Percentiles rank a stretch among this genome's conserved stretches.
Evolutionary conservation across 2,797 vertebrate genomes (phyloP).

Genomic region (Microctenopoma stevenorrisi): DNA sequence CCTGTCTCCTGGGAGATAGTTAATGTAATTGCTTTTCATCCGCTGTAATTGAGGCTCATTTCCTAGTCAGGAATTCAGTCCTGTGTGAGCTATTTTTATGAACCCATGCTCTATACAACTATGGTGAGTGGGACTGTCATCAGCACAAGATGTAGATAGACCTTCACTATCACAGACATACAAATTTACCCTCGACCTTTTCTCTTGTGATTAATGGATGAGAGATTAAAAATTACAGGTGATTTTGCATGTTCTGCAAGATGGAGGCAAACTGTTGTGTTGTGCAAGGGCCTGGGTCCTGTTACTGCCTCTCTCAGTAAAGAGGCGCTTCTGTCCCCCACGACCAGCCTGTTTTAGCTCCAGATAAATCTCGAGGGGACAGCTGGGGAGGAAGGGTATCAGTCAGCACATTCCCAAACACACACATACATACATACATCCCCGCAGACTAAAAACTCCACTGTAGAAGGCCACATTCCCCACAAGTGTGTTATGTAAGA

Average conservation of each 20-base stretch:
- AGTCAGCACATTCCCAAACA: constrained; percentile 80
- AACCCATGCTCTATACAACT: constrained; percentile 59
- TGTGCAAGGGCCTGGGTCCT: constrained; percentile 53
- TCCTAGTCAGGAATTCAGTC: constrained; percentile 68
- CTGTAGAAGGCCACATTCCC: constrained; percentile 61
- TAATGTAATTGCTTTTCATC: constrained; percentile 81
- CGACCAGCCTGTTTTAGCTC: constrained; percentile 77
- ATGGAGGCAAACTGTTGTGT: constrained; percentile 27
- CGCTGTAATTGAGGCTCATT: constrained; percentile 79
- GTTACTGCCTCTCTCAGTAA: constrained; percentile 66
- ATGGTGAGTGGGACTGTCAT: constrained; percentile 46
- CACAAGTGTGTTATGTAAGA: constrained; percentile 41
- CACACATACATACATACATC: constrained; percentile 65
- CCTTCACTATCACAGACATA: constrained; percentile 1
- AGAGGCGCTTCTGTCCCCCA: constrained; percentile 58
- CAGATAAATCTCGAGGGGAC: constrained; percentile 80
- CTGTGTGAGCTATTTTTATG: constrained; percentile 75
- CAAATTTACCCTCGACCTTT: constrained; percentile 32
- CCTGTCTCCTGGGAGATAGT: constrained; percentile 69
- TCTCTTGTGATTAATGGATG: constrained; percentile 44
- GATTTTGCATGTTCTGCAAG: constrained; percentile 50
- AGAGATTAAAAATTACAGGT: constrained; percentile 63
- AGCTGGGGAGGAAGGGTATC: constrained; percentile 78
- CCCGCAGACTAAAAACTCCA: constrained; percentile 67
- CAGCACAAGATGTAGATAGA: constrained; percentile 17